Evolutionary conservation across 2,888 invertebrate species (phyloP).

Genomic region (Dryadula phaetusa): DNA sequence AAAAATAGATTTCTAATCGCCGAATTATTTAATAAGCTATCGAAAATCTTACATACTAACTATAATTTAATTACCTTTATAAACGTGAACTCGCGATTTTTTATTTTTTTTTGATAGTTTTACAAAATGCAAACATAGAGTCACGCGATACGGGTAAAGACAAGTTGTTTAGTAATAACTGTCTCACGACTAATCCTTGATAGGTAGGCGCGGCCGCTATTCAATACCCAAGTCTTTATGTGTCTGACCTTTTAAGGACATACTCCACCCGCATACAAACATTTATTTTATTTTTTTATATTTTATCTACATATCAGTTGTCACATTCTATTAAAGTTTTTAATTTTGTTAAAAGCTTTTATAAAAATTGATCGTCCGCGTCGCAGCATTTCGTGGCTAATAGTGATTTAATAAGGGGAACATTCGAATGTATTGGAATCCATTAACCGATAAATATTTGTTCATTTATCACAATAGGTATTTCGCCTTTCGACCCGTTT

Average conservation of each 20-base stretch:
- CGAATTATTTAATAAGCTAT: too few relatives aligned
- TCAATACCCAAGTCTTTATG: slow-evolving; percentile 53
- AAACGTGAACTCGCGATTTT: slow-evolving; percentile 42
- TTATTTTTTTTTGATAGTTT: slow-evolving; percentile 68
- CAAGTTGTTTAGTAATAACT: slow-evolving; percentile 60
- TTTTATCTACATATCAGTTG: slow-evolving; percentile 7
- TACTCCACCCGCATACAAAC: slow-evolving; percentile 40
- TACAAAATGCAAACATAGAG: slow-evolving; percentile 52
- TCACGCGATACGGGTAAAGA: slow-evolving; percentile 41
- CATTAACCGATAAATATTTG: slow-evolving; percentile 76
- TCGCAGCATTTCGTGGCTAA: slow-evolving; percentile 21
- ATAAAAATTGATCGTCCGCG: slow-evolving; percentile 25
- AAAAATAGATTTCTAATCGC: background rate
- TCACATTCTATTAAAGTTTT: slow-evolving; percentile 20
- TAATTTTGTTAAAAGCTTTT: slow-evolving; percentile 32
- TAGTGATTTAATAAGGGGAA: slow-evolving; percentile 46
- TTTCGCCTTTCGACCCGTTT: slow-evolving; percentile 52
- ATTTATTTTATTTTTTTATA: slow-evolving; percentile 14
- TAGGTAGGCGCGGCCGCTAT: slow-evolving; percentile 48
- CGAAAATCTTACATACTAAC: background rate
- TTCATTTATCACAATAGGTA: slow-evolving; percentile 55
- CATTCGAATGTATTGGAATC: slow-evolving; percentile 59
- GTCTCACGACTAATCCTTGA: slow-evolving; percentile 63
- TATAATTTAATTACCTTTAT: slow-evolving; percentile 19
- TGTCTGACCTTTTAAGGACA: slow-evolving; percentile 53